Percentiles rank a stretch among this genome's conserved stretches.
Evolutionary conservation across 2,797 vertebrate species (phyloP).

Genomic region (Vipera ursinii): DNA sequence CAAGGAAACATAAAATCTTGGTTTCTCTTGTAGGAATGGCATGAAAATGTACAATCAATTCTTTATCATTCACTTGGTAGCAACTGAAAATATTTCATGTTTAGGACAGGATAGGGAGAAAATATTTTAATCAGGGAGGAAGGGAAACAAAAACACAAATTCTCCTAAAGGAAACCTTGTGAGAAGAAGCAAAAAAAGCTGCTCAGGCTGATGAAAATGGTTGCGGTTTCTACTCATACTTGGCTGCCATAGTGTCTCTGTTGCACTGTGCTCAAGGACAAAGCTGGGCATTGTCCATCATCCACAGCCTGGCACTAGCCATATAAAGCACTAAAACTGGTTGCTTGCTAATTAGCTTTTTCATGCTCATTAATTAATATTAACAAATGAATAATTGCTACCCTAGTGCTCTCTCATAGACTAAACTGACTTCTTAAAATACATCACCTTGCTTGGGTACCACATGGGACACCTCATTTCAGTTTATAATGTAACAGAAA

Average conservation of each 20-base stretch:
- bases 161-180: not conserved
- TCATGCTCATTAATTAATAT: not conserved
- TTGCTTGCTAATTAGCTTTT: not conserved
- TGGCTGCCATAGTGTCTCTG: not conserved
- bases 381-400: not conserved
- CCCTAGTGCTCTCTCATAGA: not conserved
- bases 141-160: not conserved
- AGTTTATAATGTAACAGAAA: not conserved
- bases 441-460: not conserved
- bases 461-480: not conserved
- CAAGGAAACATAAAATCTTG: not conserved
- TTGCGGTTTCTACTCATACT: not conserved
- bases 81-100: not conserved
- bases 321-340: not conserved
- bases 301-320: not conserved
- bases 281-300: not conserved
- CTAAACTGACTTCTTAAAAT: not conserved
- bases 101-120: not conserved
- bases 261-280: not conserved
- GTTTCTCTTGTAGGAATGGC: not conserved
- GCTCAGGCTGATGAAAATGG: not conserved
- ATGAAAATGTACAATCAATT: not conserved
- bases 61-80: not conserved
- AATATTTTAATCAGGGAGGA: not conserved
- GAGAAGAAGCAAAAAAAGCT: not conserved